Evolutionary conservation across 1,140 invertebrate species (phyloP), one percentile per base, ranked within the genome.

Genomic region (Meloidogyne chitwoodi): DNA sequence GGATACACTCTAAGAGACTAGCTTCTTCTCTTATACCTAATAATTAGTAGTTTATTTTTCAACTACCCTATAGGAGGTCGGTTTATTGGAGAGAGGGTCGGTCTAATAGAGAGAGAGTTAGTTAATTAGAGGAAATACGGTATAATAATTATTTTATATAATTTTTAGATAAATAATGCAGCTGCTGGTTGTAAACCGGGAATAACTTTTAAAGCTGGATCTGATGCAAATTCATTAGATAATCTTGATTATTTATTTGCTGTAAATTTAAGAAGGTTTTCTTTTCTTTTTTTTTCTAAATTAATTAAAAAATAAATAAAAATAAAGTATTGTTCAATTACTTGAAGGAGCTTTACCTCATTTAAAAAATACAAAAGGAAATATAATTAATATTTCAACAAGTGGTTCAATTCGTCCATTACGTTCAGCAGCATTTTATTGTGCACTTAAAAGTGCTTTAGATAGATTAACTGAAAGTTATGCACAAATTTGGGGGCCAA

Each of bases 261-360:
- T 1, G 74, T 77, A 16, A 77, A 77, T 26, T 77, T 77, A 11
- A 34, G 76, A 29, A 76, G 71, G 71, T 67, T 19, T 19, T 6
- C 14, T 29, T 73, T 31, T 11, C 5, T n/a, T 14, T 19, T 6
- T 14, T 38, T 68, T 73, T n/a, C n/a, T n/a, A n/a, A 22, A 73
- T n/a, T 22, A 10, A 19, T 27, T 19, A 48, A 56, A 56, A 56
- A 56, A 56, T n/a, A n/a, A 8, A n/a, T 56, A n/a, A 5, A 4
- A 19, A 26, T 67, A 12, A 26, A 75, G 76, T 34, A 29, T 77
- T 34, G 27, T 77, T 26, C 29, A 63, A 31, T 61, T 83, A 31
- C 83, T 81, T 44, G 63, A 81, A 24, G 24, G 82, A n/a, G 75
- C 78, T 34, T 10, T 83, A 1, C 81, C 82, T 12, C 62, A 83